Conservation (phyloP, 2,797 vertebrate species). For the Taeniopygia guttata region DNA sequence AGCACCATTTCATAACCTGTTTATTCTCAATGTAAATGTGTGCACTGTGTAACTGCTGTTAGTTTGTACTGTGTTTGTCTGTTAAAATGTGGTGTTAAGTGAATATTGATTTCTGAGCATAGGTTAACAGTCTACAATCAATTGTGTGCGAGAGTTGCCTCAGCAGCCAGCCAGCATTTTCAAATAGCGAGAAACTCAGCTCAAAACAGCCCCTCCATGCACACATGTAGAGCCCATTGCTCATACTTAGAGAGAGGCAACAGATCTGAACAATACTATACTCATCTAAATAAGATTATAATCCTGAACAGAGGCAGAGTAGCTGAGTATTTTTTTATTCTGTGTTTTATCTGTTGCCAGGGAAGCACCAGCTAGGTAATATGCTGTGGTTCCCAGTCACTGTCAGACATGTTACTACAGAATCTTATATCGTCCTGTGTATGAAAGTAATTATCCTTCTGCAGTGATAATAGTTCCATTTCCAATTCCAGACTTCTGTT, state of each 20-base stretch:
- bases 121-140: slow-evolving; percentile 45
- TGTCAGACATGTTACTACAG: background rate
- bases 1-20: background rate
- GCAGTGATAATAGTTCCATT: background rate
- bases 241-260: background rate
- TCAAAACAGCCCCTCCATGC: background rate
- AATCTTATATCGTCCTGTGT: fast-evolving
- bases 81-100: slow-evolving; percentile 50
- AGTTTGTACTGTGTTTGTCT: slow-evolving; percentile 16
- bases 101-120: slow-evolving; percentile 60
- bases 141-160: slow-evolving; percentile 3
- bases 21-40: slow-evolving; percentile 23
- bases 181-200: background rate
- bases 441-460: background rate
- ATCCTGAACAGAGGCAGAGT: background rate
- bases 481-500: background rate
- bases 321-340: background rate
- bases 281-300: background rate
- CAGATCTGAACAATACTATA: background rate
- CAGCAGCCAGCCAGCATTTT: background rate
- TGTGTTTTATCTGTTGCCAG: background rate
- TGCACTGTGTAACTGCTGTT: slow-evolving; percentile 34
- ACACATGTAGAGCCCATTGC: background rate
- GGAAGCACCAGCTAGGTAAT: background rate
- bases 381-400: background rate